A percentile compares a stretch with the other conserved stretches of the same genome.
Evolutionary conservation across 2,113 vertebrate species (phyloP).

Genomic region (Ursus arctos): DNA sequence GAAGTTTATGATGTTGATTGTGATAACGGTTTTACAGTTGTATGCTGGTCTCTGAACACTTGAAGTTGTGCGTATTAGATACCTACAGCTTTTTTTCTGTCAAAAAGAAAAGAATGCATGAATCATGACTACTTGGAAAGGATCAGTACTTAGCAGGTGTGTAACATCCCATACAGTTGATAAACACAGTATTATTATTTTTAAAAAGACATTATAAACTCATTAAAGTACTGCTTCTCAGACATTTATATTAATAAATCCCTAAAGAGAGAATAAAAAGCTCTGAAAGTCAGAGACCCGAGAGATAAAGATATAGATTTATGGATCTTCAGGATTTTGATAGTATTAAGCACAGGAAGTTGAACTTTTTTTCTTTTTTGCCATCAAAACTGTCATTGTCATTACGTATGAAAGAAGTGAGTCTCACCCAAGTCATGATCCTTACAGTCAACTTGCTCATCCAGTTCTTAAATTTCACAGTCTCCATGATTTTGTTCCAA

Average conservation of each 20-base stretch:
- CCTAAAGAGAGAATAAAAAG: neutral
- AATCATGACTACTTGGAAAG: neutral
- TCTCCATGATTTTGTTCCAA: neutral
- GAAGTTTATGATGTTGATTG: neutral
- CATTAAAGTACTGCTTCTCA: neutral
- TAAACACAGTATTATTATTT: neutral
- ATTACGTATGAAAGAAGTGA: neutral
- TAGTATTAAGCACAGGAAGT: neutral
- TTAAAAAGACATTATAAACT: neutral
- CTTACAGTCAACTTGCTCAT: neutral
- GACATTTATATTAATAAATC: neutral
- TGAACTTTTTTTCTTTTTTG: neutral
- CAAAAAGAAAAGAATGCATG: neutral
- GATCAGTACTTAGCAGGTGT: neutral
- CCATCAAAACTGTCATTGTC: neutral
- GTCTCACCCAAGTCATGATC: neutral
- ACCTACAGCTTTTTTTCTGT: neutral
- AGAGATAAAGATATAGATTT: neutral
- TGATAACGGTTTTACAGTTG: neutral
- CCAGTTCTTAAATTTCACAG: neutral
- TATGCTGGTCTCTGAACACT: neutral
- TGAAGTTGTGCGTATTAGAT: neutral
- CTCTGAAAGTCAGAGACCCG: neutral
- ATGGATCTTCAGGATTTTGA: neutral
- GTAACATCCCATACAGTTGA: neutral